phyloP scores from a whole-genome alignment of 2,888 invertebrate genomes.

The Anthoptus insignis region DNA sequence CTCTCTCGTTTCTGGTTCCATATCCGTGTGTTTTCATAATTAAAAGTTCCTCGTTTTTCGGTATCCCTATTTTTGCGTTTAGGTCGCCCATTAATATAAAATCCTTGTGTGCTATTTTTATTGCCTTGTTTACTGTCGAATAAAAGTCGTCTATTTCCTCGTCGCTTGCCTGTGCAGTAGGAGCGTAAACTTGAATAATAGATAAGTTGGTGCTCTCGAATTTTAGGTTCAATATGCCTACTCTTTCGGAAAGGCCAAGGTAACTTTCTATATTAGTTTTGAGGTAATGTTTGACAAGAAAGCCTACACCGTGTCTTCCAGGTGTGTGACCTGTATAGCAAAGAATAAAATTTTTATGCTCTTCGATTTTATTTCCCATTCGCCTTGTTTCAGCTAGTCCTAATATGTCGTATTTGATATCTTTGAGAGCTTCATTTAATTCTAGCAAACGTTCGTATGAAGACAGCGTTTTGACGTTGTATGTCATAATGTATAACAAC shows the following conservation, averaged over 20 bases:
- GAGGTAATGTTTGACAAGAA: constrained; percentile 43
- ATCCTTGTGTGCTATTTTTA: constrained; percentile 36
- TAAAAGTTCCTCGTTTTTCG: constrained; percentile 41
- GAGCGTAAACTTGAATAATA: constrained; percentile 48
- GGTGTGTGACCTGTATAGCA: constrained; percentile 48
- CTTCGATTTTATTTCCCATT: constrained; percentile 48
- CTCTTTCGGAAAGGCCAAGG: constrained; percentile 47
- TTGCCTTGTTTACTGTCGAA: constrained; percentile 31
- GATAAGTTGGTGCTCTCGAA: constrained; percentile 26
- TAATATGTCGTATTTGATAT: constrained; percentile 49
- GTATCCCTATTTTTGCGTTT: constrained; percentile 46
- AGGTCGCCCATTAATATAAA: constrained; percentile 46
- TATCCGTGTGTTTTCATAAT: constrained; percentile 45
- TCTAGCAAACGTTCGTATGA: constrained; percentile 42
- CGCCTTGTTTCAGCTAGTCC: constrained; percentile 48
- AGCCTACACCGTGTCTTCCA: constrained; percentile 43
- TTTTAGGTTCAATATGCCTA: constrained; percentile 44
- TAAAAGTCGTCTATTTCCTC: constrained; percentile 44
- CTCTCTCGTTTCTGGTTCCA: constrained; percentile 46
- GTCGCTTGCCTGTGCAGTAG: constrained; percentile 41
- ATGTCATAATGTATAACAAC: constrained; percentile 18
- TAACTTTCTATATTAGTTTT: constrained; percentile 48
- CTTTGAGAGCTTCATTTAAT: constrained; percentile 36
- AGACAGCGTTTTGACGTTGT: constrained; percentile 45
- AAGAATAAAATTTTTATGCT: constrained; percentile 47